Percentiles rank a stretch among this genome's conserved stretches.
Conservation (phyloP, 1,140 invertebrate species). For the Eurosta solidaginis region DNA sequence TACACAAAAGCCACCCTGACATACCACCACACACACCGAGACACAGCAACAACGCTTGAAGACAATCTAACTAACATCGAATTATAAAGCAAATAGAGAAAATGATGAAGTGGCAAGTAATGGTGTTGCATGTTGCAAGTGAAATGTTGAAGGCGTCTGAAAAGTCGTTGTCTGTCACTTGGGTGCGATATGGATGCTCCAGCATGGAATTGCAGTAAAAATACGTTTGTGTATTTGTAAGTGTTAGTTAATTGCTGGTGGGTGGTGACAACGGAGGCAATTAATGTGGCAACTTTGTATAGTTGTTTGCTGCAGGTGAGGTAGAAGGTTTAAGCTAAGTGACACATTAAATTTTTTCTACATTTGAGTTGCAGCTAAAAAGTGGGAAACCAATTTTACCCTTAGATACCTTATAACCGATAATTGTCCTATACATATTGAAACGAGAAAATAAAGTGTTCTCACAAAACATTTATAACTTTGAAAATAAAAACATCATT, state of each 20-base stretch:
- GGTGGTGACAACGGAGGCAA: constrained; percentile 1
- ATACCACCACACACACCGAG: background rate
- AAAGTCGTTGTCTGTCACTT: background rate
- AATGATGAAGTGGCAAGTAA: constrained; percentile 4
- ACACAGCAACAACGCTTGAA: background rate
- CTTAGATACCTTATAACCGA: no score
- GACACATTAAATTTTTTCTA: background rate
- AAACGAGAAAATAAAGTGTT: no score
- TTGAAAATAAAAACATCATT: no score
- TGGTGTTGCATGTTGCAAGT: background rate
- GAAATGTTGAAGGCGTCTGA: background rate
- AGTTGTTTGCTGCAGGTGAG: background rate
- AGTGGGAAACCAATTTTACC: background rate
- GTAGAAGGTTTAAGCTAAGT: background rate
- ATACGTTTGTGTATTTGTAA: no score
- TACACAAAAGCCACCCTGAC: no score
- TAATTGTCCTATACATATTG: no score
- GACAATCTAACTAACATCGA: background rate
- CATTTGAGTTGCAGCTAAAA: background rate
- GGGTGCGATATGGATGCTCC: background rate
- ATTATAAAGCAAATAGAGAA: background rate
- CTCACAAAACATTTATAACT: no score
- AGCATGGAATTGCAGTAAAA: no score
- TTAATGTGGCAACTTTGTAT: constrained; percentile 16
- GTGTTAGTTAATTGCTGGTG: constrained; percentile 1